These are phyloP conservation scores for Acanthurus tractus DNA, from an alignment of 2,797 vertebrate genomes.

Conservation along the genomic window DNA sequence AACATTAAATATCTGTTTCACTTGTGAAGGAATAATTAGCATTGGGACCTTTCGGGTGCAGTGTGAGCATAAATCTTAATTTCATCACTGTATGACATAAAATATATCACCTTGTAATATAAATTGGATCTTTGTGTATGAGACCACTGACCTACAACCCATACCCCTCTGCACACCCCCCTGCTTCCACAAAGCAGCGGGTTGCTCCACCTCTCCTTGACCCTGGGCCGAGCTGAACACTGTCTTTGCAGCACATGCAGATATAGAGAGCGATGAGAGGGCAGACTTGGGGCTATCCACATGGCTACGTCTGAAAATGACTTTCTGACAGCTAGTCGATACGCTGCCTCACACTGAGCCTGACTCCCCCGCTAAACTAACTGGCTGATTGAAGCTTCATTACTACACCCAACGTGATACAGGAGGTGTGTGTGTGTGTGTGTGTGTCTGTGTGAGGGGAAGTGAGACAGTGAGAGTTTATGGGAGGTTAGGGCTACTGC, in stretches of 20 bases:
- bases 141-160: background rate
- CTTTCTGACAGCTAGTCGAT: constrained; percentile 86
- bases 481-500: constrained; percentile 61
- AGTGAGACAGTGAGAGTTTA: constrained; percentile 30
- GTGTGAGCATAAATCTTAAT: constrained; percentile 28
- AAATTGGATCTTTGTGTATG: background rate
- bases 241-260: constrained; percentile 65
- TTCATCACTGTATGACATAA: constrained; percentile 11
- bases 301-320: constrained; percentile 79
- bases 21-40: constrained; percentile 10
- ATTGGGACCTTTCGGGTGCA: constrained; percentile 12
- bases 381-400: constrained; percentile 81
- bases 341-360: constrained; percentile 67
- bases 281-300: constrained; percentile 67
- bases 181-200: constrained; percentile 5
- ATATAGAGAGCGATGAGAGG: constrained; percentile 67
- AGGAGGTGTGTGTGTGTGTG: constrained; percentile 22
- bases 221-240: constrained; percentile 15
- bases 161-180: background rate
- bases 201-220: constrained; percentile 46
- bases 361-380: constrained; percentile 72
- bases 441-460: constrained; percentile 24
- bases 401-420: constrained; percentile 63
- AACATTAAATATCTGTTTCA: constrained; percentile 25
- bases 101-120: background rate